Conservation (phyloP, 2,797 vertebrate genomes). For the Clamator glandarius region DNA sequence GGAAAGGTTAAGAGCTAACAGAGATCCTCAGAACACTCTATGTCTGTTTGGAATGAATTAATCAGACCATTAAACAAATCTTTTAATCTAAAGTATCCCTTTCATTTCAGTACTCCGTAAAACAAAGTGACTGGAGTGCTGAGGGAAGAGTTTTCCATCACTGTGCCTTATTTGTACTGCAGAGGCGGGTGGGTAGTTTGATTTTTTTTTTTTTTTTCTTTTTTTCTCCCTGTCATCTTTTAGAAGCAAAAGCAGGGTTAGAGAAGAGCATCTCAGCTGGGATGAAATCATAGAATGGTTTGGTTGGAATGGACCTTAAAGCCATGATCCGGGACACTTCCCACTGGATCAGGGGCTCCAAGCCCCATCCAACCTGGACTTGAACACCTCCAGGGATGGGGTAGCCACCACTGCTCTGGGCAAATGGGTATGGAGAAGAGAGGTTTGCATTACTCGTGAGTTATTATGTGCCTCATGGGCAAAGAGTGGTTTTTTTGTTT, state of each 20-base stretch:
- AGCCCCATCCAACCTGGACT: too few species aligned
- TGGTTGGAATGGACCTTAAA: too few species aligned
- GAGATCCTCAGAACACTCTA: constrained; percentile 66
- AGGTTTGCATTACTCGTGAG: background rate
- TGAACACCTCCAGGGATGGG: too few species aligned
- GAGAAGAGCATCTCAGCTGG: background rate
- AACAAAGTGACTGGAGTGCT: constrained; percentile 69
- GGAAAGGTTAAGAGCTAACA: constrained; percentile 77
- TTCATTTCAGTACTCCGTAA: constrained; percentile 74
- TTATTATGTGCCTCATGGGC: background rate
- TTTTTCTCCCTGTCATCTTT: background rate
- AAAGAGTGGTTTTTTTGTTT: background rate
- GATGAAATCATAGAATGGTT: background rate
- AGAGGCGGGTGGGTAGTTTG: background rate
- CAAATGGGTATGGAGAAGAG: background rate
- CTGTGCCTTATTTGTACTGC: constrained; percentile 17
- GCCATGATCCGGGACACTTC: too few species aligned
- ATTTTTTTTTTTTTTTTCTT: too few species aligned
- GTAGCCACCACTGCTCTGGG: too few species aligned
- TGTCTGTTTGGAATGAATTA: constrained; percentile 79
- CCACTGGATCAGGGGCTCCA: too few species aligned
- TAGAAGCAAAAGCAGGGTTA: background rate
- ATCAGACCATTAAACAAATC: constrained; percentile 80
- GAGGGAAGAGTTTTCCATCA: constrained; percentile 42
- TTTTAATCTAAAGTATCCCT: constrained; percentile 80